These are phyloP conservation scores for Chloropsis cyanopogon DNA, from an alignment of 2,113 vertebrate genomes.

Conservation along the genomic window DNA sequence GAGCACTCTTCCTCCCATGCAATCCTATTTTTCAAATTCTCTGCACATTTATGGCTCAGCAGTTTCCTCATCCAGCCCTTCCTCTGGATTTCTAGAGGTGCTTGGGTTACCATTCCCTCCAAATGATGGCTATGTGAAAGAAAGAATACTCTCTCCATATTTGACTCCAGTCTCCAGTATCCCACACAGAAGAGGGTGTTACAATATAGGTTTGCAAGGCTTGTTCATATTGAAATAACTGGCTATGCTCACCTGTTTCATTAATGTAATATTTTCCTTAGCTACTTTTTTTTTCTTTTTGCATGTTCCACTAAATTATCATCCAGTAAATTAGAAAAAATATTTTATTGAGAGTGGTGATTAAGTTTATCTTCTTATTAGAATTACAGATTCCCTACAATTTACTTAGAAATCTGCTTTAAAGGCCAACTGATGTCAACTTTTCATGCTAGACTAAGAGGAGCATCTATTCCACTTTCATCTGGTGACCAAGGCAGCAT, in stretches of 20 bases:
- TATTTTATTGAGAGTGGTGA: neutral
- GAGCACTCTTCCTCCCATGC: neutral
- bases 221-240: neutral
- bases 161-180: neutral
- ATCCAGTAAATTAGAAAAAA: neutral
- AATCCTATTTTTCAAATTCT: neutral
- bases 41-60: neutral
- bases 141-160: neutral
- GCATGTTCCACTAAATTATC: neutral
- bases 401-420: constrained; percentile 39
- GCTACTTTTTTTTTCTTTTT: neutral
- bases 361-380: constrained; percentile 22
- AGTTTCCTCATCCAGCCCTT: neutral
- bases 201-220: neutral
- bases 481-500: neutral
- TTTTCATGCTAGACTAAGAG: constrained; percentile 7
- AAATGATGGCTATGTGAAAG: neutral
- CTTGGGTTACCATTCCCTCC: neutral
- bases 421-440: constrained; percentile 39
- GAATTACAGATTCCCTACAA: constrained; percentile 38
- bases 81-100: neutral
- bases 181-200: neutral
- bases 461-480: neutral
- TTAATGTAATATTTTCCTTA: neutral
- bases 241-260: neutral